phyloP scores from a whole-genome alignment of 2,797 vertebrate species.

The Pampus argenteus region DNA sequence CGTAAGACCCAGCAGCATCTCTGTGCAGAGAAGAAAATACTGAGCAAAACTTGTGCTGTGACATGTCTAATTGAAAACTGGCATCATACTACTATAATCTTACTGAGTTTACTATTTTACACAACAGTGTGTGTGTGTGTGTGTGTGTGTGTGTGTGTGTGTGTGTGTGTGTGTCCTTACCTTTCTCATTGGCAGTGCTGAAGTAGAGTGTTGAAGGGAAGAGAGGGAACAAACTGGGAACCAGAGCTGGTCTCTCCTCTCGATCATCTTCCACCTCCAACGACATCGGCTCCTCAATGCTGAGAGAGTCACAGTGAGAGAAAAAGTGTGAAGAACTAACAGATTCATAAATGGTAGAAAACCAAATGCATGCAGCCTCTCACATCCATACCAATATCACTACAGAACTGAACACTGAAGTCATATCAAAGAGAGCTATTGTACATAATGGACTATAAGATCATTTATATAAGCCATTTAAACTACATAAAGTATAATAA shows the following conservation, averaged over 20 bases:
- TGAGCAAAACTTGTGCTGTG: too few relatives aligned
- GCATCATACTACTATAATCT: too few relatives aligned
- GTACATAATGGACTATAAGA: background rate
- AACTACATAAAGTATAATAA: background rate
- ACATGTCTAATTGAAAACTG: too few relatives aligned
- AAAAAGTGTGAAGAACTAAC: background rate
- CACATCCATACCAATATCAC: background rate
- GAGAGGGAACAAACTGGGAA: slow-evolving; percentile 92
- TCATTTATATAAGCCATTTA: background rate
- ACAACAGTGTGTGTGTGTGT: background rate
- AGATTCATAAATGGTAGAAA: background rate
- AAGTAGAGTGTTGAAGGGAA: slow-evolving; percentile 94
- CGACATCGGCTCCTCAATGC: slow-evolving; percentile 80
- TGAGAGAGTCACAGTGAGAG: slow-evolving; percentile 30
- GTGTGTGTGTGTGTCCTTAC: slow-evolving; percentile 81
- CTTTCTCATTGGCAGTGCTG: slow-evolving; percentile 90
- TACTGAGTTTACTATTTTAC: too few relatives aligned
- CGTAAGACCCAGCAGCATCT: too few relatives aligned
- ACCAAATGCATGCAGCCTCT: background rate
- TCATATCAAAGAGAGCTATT: background rate
- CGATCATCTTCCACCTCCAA: slow-evolving; percentile 79
- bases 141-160: too few relatives aligned
- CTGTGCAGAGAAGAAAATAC: too few relatives aligned
- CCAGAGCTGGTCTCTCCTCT: slow-evolving; percentile 89
- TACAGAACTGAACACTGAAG: background rate